These are phyloP conservation scores for Gymnodraco acuticeps DNA, from an alignment of 2,797 vertebrate species.

Conservation along the genomic window DNA sequence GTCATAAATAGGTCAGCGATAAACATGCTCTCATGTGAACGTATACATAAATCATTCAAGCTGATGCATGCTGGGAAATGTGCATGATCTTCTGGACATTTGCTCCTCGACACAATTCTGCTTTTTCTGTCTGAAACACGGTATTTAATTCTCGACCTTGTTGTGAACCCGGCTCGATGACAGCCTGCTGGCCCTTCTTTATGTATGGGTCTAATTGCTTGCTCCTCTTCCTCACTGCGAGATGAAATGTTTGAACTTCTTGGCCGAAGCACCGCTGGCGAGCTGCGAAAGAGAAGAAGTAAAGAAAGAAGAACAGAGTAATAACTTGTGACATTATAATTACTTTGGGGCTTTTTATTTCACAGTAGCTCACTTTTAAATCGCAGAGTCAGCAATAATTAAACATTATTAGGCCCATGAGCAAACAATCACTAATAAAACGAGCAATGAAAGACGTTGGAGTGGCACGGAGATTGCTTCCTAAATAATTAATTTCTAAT, in stretches of 20 bases:
- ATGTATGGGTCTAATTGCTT: conserved; percentile 68
- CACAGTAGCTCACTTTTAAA: conserved; percentile 42
- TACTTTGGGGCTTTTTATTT: conserved; percentile 39
- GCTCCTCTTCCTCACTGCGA: conserved; percentile 52
- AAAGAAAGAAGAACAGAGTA: conserved; percentile 43
- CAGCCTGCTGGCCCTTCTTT: conserved; percentile 32
- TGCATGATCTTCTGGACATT: background rate
- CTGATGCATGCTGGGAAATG: conserved; percentile 9
- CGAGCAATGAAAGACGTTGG: conserved; percentile 43
- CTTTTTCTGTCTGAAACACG: conserved; percentile 5
- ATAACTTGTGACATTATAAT: conserved; percentile 59
- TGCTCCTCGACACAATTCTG: background rate
- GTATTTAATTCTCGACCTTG: conserved; percentile 47
- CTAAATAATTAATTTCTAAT: conserved; percentile 63
- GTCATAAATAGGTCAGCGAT: conserved; percentile 63
- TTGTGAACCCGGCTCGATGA: conserved; percentile 50
- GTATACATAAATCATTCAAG: conserved; percentile 45
- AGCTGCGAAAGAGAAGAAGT: conserved; percentile 29
- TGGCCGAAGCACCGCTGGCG: conserved; percentile 42
- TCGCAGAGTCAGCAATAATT: conserved; percentile 50
- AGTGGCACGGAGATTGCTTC: conserved; percentile 35
- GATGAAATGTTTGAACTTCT: conserved; percentile 59
- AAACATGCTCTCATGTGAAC: conserved; percentile 44
- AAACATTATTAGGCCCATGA: conserved; percentile 45
- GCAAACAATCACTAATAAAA: conserved; percentile 64